Base-by-base conservation (phyloP, 2,113 vertebrate genomes). In the Bombycilla garrulus region DNA sequence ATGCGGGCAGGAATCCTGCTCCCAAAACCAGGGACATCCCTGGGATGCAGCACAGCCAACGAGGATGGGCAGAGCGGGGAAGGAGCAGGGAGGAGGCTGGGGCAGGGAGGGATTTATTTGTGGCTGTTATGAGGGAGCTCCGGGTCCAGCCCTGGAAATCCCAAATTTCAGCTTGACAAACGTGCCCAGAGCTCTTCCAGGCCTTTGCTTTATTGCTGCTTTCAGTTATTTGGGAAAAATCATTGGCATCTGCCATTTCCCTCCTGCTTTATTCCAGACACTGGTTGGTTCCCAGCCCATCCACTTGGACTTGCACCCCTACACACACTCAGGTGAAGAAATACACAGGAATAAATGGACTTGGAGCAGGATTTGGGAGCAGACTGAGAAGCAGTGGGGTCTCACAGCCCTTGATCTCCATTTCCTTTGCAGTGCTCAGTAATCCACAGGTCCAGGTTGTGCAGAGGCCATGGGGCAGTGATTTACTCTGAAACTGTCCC, bases 161-260 rank as follows among this genome's bases (percentile, higher is more conserved):
- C 57, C 36, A 3, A 50, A 58, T 79, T 85, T 35, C 26, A 35
- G 50, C 24, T 72, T 82, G 70, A 90, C 70, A 93, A 86, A 87
- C 10, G 28, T 44, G 54, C 25, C 90, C 57, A 67, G 65, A 87
- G 40, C 48, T 54, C 58, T 82, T 54, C 25, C 66, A 88, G 92
- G 66, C 50, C 4, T 69, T 92, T 64, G 53, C 62, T 69, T 87
- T 61, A 80, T 81, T 74, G 83, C 78, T 76, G 73, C 48, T 82
- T 76, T 64, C 86, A 80, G 48, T 93, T 86, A 85, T 82, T 85
- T 64, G 25, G 66, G 90, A 60, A 54, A 58, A 84, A 77, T 14
- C 45, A 24, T 23, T 1, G 3, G 70, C 25, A 77, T 82, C 85
- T 88, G 45, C 88, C 48, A 6, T 72, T 72, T 51, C 40, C 33